A percentile compares a stretch with the other conserved stretches of the same genome.
phyloP scores from a whole-genome alignment of 2,797 vertebrate species.

The Periophthalmus magnuspinnatus region DNA sequence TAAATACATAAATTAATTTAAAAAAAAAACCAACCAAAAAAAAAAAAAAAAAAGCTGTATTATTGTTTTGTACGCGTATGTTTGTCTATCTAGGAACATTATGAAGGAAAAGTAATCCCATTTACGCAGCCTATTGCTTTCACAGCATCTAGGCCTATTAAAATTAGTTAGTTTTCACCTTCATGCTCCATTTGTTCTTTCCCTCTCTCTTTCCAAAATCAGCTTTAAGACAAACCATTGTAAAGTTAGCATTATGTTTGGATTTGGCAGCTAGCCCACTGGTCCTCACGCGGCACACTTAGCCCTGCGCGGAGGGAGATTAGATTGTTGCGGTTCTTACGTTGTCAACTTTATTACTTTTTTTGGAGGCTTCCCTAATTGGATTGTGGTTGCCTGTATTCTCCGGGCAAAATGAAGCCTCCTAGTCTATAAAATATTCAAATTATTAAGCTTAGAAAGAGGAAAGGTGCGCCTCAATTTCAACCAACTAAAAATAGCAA shows the following conservation, averaged over 20 bases:
- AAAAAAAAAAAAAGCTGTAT: too few species aligned
- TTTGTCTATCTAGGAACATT: too few species aligned
- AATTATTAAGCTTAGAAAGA: constrained; percentile 51
- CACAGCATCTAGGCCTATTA: not conserved
- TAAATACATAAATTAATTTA: too few species aligned
- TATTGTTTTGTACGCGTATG: too few species aligned
- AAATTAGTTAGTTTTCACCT: not conserved
- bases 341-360: constrained; percentile 67
- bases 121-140: not conserved
- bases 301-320: constrained; percentile 39
- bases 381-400: constrained; percentile 53
- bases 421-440: constrained; percentile 52
- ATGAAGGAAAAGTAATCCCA: too few species aligned
- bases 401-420: constrained; percentile 33
- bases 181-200: constrained; percentile 2
- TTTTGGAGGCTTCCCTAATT: constrained; percentile 50
- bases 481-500: constrained; percentile 55
- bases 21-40: too few species aligned
- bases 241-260: constrained; percentile 33
- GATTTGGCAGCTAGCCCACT: constrained; percentile 38
- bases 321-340: constrained; percentile 63
- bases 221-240: constrained; percentile 17
- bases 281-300: constrained; percentile 27
- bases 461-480: constrained; percentile 40
- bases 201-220: too few species aligned